A percentile compares a stretch with the other conserved stretches of the same genome.
phyloP scores from a whole-genome alignment of 2,797 vertebrate species.

The Numenius phaeopus region DNA sequence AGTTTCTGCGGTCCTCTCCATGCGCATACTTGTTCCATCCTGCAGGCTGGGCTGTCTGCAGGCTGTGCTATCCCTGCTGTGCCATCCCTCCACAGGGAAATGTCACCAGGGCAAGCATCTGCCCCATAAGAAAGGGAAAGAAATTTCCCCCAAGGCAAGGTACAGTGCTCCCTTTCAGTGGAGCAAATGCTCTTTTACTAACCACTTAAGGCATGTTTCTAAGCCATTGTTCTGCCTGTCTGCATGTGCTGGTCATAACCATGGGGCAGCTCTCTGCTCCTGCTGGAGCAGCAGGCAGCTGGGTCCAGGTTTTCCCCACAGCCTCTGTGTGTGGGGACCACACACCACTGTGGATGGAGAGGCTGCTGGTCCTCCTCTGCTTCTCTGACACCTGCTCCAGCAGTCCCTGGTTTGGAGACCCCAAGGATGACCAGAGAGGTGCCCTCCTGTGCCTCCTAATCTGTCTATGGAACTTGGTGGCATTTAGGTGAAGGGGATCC shows the following conservation, averaged over 20 bases:
- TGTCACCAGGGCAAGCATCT: background rate
- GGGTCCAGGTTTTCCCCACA: background rate
- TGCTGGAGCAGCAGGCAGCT: background rate
- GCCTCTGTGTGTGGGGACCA: background rate
- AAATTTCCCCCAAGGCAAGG: background rate
- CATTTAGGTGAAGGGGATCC: background rate
- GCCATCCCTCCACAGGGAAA: background rate
- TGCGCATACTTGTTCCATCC: accelerated
- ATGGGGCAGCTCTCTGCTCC: background rate
- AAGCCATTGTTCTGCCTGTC: background rate
- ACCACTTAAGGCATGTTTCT: background rate
- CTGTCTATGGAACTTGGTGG: background rate
- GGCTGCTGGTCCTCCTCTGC: background rate
- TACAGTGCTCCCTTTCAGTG: background rate
- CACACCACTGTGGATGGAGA: too few relatives aligned
- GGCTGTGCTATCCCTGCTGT: background rate
- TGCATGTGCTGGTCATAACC: background rate
- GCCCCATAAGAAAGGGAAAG: background rate
- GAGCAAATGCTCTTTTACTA: background rate
- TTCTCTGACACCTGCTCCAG: background rate
- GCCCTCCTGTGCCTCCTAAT: background rate
- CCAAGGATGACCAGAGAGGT: background rate
- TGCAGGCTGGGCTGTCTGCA: background rate
- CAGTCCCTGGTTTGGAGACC: background rate
- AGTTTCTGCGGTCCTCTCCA: accelerated